These are phyloP conservation scores for Mus pahari DNA, from an alignment of 2,113 vertebrate genomes.

Conservation along the genomic window DNA sequence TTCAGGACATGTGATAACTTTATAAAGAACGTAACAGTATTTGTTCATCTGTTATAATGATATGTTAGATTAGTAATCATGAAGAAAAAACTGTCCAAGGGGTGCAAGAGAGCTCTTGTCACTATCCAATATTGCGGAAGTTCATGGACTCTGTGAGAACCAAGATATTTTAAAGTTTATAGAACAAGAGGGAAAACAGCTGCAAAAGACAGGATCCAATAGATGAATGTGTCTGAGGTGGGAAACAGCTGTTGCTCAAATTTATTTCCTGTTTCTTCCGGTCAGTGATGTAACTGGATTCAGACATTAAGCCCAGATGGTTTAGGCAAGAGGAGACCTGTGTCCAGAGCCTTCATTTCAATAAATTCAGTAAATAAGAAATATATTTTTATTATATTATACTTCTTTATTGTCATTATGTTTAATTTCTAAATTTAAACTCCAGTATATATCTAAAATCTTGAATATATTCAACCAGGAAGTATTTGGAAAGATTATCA, in stretches of 20 bases:
- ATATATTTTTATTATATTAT: neutral
- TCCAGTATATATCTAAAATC: neutral
- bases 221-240: conserved; percentile 78
- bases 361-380: conserved; percentile 30
- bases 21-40: neutral
- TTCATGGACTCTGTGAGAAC: conserved; percentile 55
- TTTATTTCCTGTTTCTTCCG: conserved; percentile 82
- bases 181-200: conserved; percentile 80
- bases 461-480: conserved; percentile 4
- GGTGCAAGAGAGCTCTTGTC: conserved; percentile 14
- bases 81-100: conserved; percentile 10
- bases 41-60: neutral
- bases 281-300: conserved; percentile 81
- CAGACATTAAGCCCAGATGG: conserved; percentile 80
- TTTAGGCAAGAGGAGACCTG: conserved; percentile 50
- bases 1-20: neutral
- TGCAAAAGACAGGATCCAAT: conserved; percentile 77
- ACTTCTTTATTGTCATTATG: conserved; percentile 55
- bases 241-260: conserved; percentile 83
- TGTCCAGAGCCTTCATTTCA: conserved; percentile 57
- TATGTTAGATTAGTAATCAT: neutral
- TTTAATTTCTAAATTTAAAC: conserved; percentile 38
- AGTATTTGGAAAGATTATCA: conserved; percentile 50
- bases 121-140: neutral
- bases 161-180: conserved; percentile 70